Base-by-base conservation (phyloP, 2,797 vertebrate genomes). In the Coregonus suidteri region DNA sequence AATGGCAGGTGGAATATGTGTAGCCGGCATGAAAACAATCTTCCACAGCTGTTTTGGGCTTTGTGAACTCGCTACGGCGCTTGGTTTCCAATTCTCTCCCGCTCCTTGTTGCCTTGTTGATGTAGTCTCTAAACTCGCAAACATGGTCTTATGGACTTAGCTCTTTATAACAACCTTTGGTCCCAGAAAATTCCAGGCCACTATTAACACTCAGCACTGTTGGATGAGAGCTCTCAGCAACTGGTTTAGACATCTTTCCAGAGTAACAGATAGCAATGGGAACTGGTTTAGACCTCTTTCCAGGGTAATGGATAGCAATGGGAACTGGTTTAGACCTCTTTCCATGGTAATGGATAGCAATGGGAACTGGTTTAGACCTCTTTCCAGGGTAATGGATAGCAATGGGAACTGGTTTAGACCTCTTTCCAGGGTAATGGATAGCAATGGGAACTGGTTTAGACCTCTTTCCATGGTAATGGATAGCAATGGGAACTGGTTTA, bases 1-100 rank as follows among this genome's bases (percentile, higher is more conserved):
- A 93, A 90, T 87, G 91, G 93, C 96, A 96, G 96, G 94, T 96
- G 97, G 90, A 89, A 87, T 89, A 86, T 87, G 86, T 87, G 86
- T 85, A 66, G 64, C 3, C 31, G 76, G 67, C 52, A 59, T 74
- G 75, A 81, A 84, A 84, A 83, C 31, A 34, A 13, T 13, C 41
- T 47, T 47, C 41, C 92, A 93, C 94, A 94, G 93, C 94, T 94
- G 93, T 87, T 91, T 90, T 84, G 82, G 74, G 88, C 87, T 88
- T 87, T 90, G 81, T 89, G 86, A 84, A 89, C 51, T 80, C 83
- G 79, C 88, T 83, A 87, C 77, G 71, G 62, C 1, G 30, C 79
- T 88, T 75, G 71, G 83, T 82, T 79, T 87, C 89, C 87, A 77
- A 83, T 88, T 88, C 86, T 87, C 85, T 84, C 83, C 79, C 90